These are phyloP conservation scores for Nebria ingens DNA, from an alignment of 1,140 invertebrate genomes.

Conservation along the genomic window DNA sequence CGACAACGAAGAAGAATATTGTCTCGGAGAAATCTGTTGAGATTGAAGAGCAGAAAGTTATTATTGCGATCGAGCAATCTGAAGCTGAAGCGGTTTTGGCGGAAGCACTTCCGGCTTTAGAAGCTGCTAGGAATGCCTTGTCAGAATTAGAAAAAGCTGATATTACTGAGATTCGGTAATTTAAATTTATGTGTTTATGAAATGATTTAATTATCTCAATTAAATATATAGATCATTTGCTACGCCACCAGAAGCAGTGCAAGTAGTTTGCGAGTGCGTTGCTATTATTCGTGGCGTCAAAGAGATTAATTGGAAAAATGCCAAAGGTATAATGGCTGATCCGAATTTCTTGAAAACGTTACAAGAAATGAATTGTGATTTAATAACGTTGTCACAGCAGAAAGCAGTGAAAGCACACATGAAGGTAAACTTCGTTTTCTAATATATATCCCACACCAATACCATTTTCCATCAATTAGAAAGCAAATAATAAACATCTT, in stretches of 20 bases:
- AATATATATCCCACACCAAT: too few relatives aligned
- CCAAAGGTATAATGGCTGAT: slow-evolving; percentile 83
- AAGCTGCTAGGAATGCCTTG: slow-evolving; percentile 66
- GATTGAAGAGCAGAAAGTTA: slow-evolving; percentile 65
- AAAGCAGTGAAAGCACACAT: slow-evolving; percentile 57
- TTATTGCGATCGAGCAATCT: slow-evolving; percentile 66
- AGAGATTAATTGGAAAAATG: slow-evolving; percentile 81
- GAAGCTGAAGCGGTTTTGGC: slow-evolving; percentile 70
- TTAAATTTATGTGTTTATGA: neutral
- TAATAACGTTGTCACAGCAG: slow-evolving; percentile 63
- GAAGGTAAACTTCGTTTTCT: slow-evolving; percentile 44
- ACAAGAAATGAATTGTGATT: slow-evolving; percentile 77
- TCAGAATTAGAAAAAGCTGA: slow-evolving; percentile 75
- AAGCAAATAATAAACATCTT: too few relatives aligned
- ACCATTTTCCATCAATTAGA: too few relatives aligned
- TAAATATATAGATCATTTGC: slow-evolving; percentile 60
- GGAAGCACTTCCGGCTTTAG: slow-evolving; percentile 69
- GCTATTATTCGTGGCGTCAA: slow-evolving; percentile 70
- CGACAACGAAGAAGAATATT: slow-evolving; percentile 63
- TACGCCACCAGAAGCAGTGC: slow-evolving; percentile 80
- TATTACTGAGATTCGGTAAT: slow-evolving; percentile 74
- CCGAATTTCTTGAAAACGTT: slow-evolving; percentile 68
- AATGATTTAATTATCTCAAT: neutral
- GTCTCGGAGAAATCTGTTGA: slow-evolving; percentile 66
- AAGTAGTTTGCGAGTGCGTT: slow-evolving; percentile 78